Percentiles rank a stretch among this genome's conserved stretches.
Evolutionary conservation across 2,888 invertebrate species (phyloP).

Genomic region (Diaprepes abbreviatus): DNA sequence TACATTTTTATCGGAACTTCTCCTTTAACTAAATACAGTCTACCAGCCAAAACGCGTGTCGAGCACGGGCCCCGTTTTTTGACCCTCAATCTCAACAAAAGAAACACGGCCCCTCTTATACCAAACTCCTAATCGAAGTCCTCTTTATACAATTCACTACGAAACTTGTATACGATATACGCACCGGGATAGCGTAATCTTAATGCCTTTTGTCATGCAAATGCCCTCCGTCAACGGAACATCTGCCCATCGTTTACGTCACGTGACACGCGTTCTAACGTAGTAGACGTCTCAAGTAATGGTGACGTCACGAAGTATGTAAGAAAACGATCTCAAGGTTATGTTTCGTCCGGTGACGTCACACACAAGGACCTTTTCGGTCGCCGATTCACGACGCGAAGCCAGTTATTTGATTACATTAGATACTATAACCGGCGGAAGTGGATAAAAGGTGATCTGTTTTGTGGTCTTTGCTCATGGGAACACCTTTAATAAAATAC

Average conservation of each 20-base stretch:
- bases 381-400: conserved; percentile 4
- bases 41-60: conserved; percentile 64
- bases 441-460: conserved; percentile 7
- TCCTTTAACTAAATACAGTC: conserved; percentile 64
- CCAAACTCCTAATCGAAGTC: conserved; percentile 50
- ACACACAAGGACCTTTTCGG: conserved; percentile 51
- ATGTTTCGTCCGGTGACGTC: conserved; percentile 65
- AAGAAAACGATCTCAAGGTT: conserved; percentile 68
- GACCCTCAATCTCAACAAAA: conserved; percentile 64
- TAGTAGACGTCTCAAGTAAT: conserved; percentile 55
- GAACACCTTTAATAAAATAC: too few species aligned
- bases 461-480: neutral
- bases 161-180: conserved; percentile 52
- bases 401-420: conserved; percentile 24
- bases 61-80: conserved; percentile 67
- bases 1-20: conserved; percentile 62
- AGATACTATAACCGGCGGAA: conserved; percentile 15
- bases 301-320: conserved; percentile 58
- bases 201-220: conserved; percentile 67
- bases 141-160: conserved; percentile 56
- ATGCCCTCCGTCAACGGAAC: conserved; percentile 59
- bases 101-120: conserved; percentile 57
- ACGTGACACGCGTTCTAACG: conserved; percentile 55
- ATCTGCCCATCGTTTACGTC: conserved; percentile 62
- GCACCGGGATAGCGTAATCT: conserved; percentile 66